Evolutionary conservation across 2,113 vertebrate genomes (phyloP).

Genomic region (Taxidea taxus): DNA sequence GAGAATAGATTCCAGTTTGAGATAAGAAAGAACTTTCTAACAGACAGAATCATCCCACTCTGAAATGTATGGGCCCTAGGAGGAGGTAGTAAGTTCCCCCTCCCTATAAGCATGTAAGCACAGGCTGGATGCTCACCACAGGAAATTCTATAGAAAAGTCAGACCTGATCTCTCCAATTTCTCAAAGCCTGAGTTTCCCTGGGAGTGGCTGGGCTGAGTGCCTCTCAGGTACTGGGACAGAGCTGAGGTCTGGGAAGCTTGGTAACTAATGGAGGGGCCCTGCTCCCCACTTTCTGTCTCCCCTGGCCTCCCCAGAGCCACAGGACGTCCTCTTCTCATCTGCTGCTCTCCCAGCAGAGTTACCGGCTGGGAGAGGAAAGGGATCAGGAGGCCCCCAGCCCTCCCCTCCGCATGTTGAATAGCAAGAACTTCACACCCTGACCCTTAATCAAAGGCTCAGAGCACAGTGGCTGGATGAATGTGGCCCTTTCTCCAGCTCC

Average conservation of each 20-base stretch:
- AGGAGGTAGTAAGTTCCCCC: neutral
- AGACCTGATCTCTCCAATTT: neutral
- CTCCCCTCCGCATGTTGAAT: neutral
- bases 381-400: neutral
- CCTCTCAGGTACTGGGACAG: neutral
- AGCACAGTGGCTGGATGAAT: neutral
- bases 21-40: neutral
- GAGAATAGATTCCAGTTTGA: neutral
- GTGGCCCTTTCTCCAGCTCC: neutral
- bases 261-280: neutral
- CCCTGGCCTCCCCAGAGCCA: neutral
- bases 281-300: neutral
- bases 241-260: neutral
- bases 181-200: neutral
- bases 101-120: neutral
- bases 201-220: neutral
- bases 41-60: neutral
- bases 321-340: neutral
- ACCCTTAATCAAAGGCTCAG: conserved; percentile 53
- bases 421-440: neutral
- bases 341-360: neutral
- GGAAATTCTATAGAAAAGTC: neutral
- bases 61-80: neutral
- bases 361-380: neutral
- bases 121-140: neutral